phyloP scores from a whole-genome alignment of 2,113 vertebrate genomes.

The Tetrao urogallus region DNA sequence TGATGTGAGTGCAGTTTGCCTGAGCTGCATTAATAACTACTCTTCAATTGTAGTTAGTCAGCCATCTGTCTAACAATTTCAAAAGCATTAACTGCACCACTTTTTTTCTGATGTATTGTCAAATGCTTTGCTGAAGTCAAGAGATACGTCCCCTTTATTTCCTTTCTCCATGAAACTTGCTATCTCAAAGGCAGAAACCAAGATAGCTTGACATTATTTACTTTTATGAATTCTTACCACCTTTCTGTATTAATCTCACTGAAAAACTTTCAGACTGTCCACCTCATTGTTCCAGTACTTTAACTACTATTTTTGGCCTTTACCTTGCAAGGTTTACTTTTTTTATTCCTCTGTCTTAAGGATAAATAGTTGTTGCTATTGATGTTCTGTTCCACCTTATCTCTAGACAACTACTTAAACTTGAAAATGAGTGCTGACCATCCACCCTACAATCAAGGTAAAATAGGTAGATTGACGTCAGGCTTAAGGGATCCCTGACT shows the following conservation, averaged over 20 bases:
- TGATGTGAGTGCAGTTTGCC: conserved; percentile 24
- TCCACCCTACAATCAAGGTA: background rate
- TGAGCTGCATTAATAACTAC: conserved; percentile 52
- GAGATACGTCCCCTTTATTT: conserved; percentile 56
- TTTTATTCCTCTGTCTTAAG: background rate
- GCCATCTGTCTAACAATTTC: conserved; percentile 51
- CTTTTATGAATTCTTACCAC: conserved; percentile 32
- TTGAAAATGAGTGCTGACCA: background rate
- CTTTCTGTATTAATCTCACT: conserved; percentile 12
- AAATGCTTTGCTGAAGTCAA: conserved; percentile 66
- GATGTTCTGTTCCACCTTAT: background rate
- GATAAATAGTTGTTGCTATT: background rate
- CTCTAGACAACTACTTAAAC: background rate
- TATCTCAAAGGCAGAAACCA: conserved; percentile 66
- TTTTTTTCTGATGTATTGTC: conserved; percentile 52
- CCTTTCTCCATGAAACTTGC: conserved; percentile 55
- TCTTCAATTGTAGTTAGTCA: conserved; percentile 38
- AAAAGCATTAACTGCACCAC: conserved; percentile 31
- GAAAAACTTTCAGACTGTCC: background rate
- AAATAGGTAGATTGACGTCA: background rate
- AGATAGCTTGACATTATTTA: conserved; percentile 52
- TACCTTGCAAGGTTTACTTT: background rate
- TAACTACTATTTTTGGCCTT: background rate
- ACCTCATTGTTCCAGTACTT: conserved; percentile 25
- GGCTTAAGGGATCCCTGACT: background rate